Percentiles rank a stretch among this genome's conserved stretches.
Conservation (phyloP, 2,888 invertebrate species). For the Spisula solida region DNA sequence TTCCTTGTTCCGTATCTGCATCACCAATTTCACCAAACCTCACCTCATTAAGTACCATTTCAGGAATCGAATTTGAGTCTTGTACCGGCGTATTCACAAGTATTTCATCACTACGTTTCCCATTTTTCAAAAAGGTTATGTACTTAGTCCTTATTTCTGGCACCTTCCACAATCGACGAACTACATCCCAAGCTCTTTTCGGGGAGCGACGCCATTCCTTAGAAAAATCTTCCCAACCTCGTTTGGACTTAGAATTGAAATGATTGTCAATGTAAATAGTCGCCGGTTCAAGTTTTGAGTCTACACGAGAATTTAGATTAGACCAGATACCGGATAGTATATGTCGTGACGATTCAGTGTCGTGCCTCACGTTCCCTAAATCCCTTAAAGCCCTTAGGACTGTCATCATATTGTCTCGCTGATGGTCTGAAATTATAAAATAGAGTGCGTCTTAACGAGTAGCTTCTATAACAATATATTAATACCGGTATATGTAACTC, state of each 20-base stretch:
- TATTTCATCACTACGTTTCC: conserved; percentile 48
- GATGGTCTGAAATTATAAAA: not conserved
- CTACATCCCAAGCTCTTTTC: conserved; percentile 64
- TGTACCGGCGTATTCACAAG: conserved; percentile 45
- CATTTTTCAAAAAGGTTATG: conserved; percentile 35
- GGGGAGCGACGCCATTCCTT: conserved; percentile 46
- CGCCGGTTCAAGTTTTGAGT: not conserved
- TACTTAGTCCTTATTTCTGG: conserved; percentile 53
- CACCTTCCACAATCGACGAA: conserved; percentile 49
- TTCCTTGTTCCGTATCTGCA: not conserved
- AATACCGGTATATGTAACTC: too few relatives aligned
- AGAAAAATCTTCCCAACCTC: conserved; percentile 60
- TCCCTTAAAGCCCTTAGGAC: not conserved
- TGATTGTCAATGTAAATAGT: not conserved
- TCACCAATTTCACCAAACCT: conserved; percentile 15
- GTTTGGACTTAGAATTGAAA: conserved; percentile 28
- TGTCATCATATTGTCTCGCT: not conserved
- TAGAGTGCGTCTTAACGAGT: too few relatives aligned
- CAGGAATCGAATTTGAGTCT: not conserved
- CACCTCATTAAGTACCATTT: conserved; percentile 38
- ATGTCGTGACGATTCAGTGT: not conserved
- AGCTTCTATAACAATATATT: too few relatives aligned
- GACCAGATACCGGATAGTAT: not conserved
- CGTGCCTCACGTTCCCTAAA: not conserved
- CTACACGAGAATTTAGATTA: not conserved